Percentiles rank a stretch among this genome's conserved stretches.
These are phyloP conservation scores for Dolichomitus sp. DNA, from an alignment of 2,888 invertebrate genomes.

Conservation along the genomic window DNA sequence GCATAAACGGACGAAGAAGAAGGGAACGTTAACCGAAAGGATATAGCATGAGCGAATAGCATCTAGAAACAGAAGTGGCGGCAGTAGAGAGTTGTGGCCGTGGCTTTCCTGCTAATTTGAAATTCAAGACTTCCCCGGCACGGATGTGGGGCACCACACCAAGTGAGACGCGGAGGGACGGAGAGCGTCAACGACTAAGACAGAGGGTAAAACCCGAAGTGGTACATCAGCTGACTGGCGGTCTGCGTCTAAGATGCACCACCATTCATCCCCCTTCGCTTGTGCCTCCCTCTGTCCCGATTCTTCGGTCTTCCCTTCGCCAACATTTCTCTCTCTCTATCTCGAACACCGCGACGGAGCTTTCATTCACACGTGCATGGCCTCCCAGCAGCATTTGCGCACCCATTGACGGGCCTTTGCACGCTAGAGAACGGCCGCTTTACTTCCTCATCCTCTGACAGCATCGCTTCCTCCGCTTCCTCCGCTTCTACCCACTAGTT, in stretches of 20 bases:
- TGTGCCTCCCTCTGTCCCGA: constrained; percentile 14
- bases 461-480: neutral
- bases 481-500: neutral
- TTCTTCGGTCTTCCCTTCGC: constrained; percentile 58
- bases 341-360: constrained; percentile 39
- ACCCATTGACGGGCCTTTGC: constrained; percentile 77
- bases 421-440: constrained; percentile 37
- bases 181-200: constrained; percentile 18
- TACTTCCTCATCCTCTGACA: constrained; percentile 34
- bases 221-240: constrained; percentile 73
- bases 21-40: neutral
- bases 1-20: constrained; percentile 26
- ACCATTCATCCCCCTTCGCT: constrained; percentile 73
- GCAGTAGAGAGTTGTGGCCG: constrained; percentile 41
- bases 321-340: constrained; percentile 60
- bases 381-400: constrained; percentile 66
- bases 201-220: constrained; percentile 21
- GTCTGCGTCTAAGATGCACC: constrained; percentile 77
- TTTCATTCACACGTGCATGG: constrained; percentile 78
- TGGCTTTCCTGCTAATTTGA: constrained; percentile 73
- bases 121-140: constrained; percentile 71
- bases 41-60: constrained; percentile 30
- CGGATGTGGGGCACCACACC: neutral
- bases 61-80: constrained; percentile 49
- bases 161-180: constrained; percentile 14